phyloP scores from a whole-genome alignment of 2,797 vertebrate species.

The Pangasius sanitwongsei region DNA sequence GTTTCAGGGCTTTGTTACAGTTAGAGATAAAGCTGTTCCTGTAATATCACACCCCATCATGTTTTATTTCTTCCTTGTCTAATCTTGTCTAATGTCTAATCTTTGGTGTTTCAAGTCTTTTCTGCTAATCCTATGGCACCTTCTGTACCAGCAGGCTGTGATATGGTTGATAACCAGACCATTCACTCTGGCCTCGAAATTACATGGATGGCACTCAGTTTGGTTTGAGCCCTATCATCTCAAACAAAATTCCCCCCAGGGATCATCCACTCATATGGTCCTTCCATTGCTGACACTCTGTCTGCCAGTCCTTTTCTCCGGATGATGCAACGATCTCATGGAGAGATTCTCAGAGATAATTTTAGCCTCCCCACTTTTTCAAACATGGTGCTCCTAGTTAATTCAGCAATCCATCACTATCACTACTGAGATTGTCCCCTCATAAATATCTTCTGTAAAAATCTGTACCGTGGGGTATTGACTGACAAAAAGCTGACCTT shows the following conservation, averaged over 20 bases:
- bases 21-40: not conserved
- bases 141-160: not conserved
- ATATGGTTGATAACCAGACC: not conserved
- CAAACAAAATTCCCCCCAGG: not conserved
- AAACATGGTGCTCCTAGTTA: not conserved
- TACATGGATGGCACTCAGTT: not conserved
- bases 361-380: not conserved
- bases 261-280: conserved; percentile 5
- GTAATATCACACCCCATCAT: not conserved
- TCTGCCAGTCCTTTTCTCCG: not conserved
- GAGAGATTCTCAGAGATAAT: not conserved
- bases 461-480: not conserved
- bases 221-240: not conserved
- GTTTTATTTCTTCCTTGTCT: not conserved
- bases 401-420: conserved; percentile 6
- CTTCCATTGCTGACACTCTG: not conserved
- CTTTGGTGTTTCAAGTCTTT: not conserved
- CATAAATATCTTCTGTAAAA: conserved; percentile 5
- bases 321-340: not conserved
- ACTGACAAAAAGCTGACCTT: not conserved
- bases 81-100: not conserved
- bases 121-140: not conserved
- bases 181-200: not conserved
- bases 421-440: not conserved
- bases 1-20: not conserved